These are phyloP conservation scores for Onychorhynchus coronatus DNA, from an alignment of 2,113 vertebrate genomes.

Conservation along the genomic window DNA sequence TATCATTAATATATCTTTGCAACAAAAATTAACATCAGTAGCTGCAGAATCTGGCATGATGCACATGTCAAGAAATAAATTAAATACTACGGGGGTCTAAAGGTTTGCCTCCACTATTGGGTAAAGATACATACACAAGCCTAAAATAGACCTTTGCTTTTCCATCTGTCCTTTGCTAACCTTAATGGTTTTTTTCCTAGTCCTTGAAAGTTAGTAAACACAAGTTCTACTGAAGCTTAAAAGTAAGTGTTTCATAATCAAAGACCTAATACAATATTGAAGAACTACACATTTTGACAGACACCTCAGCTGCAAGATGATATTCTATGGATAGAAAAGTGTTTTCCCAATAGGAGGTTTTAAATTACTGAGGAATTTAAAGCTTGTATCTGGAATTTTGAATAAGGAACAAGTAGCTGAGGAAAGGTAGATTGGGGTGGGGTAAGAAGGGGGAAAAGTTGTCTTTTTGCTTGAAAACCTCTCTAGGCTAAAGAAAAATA, in stretches of 20 bases:
- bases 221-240: background rate
- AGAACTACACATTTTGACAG: background rate
- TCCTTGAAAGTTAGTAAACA: background rate
- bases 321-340: background rate
- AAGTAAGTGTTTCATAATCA: background rate
- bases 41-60: background rate
- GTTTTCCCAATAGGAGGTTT: background rate
- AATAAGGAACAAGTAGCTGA: background rate
- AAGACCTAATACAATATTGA: background rate
- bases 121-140: background rate
- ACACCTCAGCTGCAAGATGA: background rate
- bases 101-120: background rate
- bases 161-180: background rate
- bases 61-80: background rate
- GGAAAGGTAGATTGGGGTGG: background rate
- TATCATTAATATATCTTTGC: background rate
- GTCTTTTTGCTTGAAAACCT: background rate
- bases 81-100: background rate
- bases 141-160: background rate
- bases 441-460: background rate
- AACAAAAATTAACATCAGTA: background rate
- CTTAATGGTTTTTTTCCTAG: background rate
- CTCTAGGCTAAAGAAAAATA: background rate
- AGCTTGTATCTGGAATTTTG: background rate
- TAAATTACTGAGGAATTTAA: background rate